phyloP scores from a whole-genome alignment of 2,888 invertebrate species.

The Drosophila kanekoi region DNA sequence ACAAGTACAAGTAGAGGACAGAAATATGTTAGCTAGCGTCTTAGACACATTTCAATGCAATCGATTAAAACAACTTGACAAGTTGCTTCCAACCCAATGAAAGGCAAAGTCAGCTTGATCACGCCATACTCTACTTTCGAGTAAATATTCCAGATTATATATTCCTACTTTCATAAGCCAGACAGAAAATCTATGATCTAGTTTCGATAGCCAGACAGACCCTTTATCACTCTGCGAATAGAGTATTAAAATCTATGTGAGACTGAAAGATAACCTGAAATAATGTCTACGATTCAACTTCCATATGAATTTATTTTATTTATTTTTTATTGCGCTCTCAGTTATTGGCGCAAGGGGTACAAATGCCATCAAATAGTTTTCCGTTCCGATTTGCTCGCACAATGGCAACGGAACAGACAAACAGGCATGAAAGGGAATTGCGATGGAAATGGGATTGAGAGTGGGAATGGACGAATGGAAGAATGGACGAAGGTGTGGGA shows the following conservation, averaged over 20 bases:
- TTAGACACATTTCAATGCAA: no score
- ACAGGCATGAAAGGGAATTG: constrained; percentile 20
- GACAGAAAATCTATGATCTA: no score
- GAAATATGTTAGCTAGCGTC: no score
- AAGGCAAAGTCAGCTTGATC: no score
- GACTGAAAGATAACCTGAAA: background rate
- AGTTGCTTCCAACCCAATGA: no score
- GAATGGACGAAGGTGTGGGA: background rate
- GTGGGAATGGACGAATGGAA: background rate
- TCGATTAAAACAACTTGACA: no score
- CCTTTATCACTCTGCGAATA: background rate
- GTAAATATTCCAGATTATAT: no score
- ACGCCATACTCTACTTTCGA: no score
- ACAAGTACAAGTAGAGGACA: no score
- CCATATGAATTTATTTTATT: background rate
- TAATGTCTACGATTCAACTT: constrained; percentile 4
- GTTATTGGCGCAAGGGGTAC: constrained; percentile 38
- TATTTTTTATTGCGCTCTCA: constrained; percentile 19
- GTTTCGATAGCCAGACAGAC: background rate
- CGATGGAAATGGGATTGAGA: background rate
- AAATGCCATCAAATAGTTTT: constrained; percentile 73
- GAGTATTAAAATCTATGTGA: background rate
- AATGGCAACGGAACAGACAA: constrained; percentile 40
- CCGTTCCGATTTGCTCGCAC: constrained; percentile 60
- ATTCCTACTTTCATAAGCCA: no score